Evolutionary conservation across 2,888 invertebrate genomes (phyloP), one percentile per base, ranked within the genome.

Genomic region (Choristoneura rosaceana): DNA sequence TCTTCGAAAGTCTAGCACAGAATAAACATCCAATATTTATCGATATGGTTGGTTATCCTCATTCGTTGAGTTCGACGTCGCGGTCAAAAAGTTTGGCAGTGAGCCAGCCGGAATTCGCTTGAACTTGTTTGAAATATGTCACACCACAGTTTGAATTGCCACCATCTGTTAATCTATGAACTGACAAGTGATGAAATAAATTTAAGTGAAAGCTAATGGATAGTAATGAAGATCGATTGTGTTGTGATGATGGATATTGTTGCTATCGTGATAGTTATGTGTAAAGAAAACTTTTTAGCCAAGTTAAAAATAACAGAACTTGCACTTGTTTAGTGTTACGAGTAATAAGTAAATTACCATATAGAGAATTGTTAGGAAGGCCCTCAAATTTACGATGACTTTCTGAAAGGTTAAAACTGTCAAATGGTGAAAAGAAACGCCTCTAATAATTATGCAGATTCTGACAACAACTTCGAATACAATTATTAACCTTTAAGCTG

Each of bases 391-490:
- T n/a, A 59, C 3, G 34, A 17, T 34, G n/a, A n/a, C n/a, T 59
- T 38, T 10, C 10, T 1, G 43, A 12, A 8, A 12, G 43, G 43
- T 12, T 43, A 43, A 43, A 43, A 12, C 43, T 10, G 43, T 43
- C 43, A 43, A 12, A 14, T 12, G 12, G 43, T 4, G 43, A 12
- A 12, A 59, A 33, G 89, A 90, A 91, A 90, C 85, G 58, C 81
- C 82, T 91, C 92, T 87, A 88, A 90, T 92, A 91, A 90, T 86
- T 87, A 87, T 87, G 17, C 9, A 17, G 17, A 52, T 52, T 88
- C 87, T 90, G 87, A 89, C 86, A 86, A 87, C 84, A 90, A 91
- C 88, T 91, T 84, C 83, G 85, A 88, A 88, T 87, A 88, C 87
- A 86, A 90, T 91, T 88, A 89, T 86, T 85, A 84, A 85, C 87